These are phyloP conservation scores for Danio kyathit DNA, from an alignment of 2,797 vertebrate species.

Conservation along the genomic window DNA sequence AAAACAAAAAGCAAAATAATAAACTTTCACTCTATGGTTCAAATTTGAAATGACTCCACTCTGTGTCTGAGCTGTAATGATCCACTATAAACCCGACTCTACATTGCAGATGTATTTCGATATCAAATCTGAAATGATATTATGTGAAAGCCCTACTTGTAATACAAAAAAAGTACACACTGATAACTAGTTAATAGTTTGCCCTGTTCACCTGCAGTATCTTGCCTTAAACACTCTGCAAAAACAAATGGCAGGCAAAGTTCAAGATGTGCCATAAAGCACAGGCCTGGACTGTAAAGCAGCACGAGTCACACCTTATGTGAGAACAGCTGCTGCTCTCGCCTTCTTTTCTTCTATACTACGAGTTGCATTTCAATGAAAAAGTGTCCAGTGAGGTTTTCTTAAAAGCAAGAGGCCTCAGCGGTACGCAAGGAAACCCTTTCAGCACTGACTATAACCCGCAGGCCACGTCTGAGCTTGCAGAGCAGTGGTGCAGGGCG, in stretches of 20 bases:
- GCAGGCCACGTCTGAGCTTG: constrained; percentile 73
- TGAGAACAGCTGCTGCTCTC: not conserved
- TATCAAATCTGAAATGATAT: no score
- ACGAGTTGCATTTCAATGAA: constrained; percentile 16
- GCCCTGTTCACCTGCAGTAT: no score
- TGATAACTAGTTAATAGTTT: no score
- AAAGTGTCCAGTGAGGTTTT: constrained; percentile 34
- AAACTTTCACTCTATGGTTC: no score
- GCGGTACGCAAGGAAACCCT: constrained; percentile 66
- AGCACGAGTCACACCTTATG: constrained; percentile 6
- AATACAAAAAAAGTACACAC: no score
- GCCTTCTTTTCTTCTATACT: not conserved
- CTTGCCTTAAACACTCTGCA: not conserved
- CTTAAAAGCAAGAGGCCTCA: constrained; percentile 29
- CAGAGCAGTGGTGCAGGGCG: constrained; percentile 49
- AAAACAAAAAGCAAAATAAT: no score
- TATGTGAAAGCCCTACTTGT: no score
- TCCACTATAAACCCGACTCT: no score
- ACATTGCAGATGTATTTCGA: no score
- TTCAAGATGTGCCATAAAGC: constrained; percentile 5
- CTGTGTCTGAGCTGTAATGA: no score
- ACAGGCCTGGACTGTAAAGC: not conserved
- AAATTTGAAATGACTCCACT: no score
- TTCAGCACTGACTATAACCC: constrained; percentile 47
- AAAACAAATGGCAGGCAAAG: constrained; percentile 12